Evolutionary conservation across 2,888 invertebrate species (phyloP), one percentile per base, ranked within the genome.

Genomic region (Synanthedon andrenaeformis): DNA sequence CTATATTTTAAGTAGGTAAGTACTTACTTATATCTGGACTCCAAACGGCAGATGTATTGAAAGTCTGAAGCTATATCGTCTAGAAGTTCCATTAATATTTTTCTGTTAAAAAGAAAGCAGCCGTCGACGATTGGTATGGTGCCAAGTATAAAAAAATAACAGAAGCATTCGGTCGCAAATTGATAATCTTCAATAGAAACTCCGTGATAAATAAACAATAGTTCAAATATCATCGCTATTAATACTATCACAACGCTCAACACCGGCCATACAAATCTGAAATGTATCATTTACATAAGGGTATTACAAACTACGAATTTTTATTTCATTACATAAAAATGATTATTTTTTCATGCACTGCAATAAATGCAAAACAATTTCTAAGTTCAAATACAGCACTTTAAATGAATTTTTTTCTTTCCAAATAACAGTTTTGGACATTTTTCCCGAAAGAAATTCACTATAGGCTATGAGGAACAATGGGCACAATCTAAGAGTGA

Each of bases 81-180:
- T 2, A 80, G 49, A 14, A 75, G 58, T 3, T 60, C 54, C 12
- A 69, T 53, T 5, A 81, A 64, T 41, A 63, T 62, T 0, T 62
- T 42, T 13, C 61, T 66, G 45, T 72, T 74, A 2, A 53, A 1
- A 3, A 76, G 14, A 0, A 73, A 54, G 23, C 72, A 68, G 3
- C 45, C 42, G 54, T 66, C 70, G 1, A 79, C 62, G 0, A 67
- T 14, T 0, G 75, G 72, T 1, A 74, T 60, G 0, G 69, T 57
- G 5, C 63, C 65, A 0, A 79, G 42, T 4, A 80, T 58, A 10
- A 80, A 58, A 41, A 72, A 60, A 55, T 80, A 82, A 56, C 75
- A 78, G 59, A 80, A 76, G 41, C 71, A 69, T 57, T 81, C 81
- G 0, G 75, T 75, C 0, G 81, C 80, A 11, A 70, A 65, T 0